Percentiles rank a stretch among this genome's conserved stretches.
Evolutionary conservation across 2,797 vertebrate genomes (phyloP).

Genomic region (Phyllotis vaccarum): DNA sequence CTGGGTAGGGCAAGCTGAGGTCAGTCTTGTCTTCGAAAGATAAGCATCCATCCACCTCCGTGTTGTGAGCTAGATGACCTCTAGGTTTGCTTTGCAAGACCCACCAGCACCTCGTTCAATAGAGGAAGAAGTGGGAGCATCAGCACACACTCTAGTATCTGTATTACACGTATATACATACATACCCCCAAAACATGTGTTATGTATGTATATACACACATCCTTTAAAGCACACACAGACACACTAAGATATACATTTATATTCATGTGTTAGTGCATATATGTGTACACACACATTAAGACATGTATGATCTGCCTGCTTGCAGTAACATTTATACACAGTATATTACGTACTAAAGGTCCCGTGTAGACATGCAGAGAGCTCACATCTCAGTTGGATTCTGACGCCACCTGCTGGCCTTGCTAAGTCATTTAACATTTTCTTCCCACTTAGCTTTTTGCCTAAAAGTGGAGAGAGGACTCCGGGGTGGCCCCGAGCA

Average conservation of each 20-base stretch:
- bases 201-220: background rate
- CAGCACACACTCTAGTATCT: background rate
- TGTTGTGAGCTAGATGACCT: background rate
- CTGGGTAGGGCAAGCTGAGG: background rate
- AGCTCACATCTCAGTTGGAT: background rate
- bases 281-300: background rate
- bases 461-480: background rate
- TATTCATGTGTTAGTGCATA: background rate
- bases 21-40: background rate
- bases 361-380: background rate
- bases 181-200: background rate
- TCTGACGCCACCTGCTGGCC: background rate
- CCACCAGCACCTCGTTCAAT: background rate
- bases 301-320: background rate
- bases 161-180: background rate
- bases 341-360: background rate
- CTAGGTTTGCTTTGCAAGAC: background rate
- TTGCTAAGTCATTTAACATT: background rate
- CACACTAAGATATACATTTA: background rate
- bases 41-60: background rate
- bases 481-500: too few relatives aligned
- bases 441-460: background rate
- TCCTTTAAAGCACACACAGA: background rate
- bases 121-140: background rate
- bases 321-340: background rate